These are phyloP conservation scores for Aleiodes sp. DNA, from an alignment of 1,140 invertebrate genomes.

Conservation along the genomic window DNA sequence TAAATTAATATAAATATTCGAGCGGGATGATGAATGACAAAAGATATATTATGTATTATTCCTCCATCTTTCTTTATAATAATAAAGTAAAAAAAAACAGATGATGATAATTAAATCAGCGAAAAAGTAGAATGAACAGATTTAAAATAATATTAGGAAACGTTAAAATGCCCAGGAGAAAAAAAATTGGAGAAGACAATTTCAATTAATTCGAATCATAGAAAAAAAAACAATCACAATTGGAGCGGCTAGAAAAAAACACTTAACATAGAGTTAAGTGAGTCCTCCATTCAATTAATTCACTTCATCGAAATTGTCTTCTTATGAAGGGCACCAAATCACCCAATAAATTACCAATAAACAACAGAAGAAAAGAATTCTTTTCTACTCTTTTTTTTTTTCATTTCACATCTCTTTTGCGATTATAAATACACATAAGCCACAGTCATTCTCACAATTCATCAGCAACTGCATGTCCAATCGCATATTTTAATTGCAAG, in stretches of 20 bases:
- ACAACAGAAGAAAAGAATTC: slow-evolving; percentile 6
- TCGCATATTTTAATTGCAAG: slow-evolving; percentile 41
- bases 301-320: background rate
- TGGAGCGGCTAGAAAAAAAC: no score
- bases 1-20: slow-evolving; percentile 39
- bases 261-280: background rate
- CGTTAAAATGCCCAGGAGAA: no score
- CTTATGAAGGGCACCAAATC: background rate
- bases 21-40: slow-evolving; percentile 34
- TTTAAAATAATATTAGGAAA: no score
- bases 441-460: slow-evolving; percentile 47
- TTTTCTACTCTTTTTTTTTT: background rate
- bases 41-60: background rate
- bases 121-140: no score
- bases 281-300: background rate
- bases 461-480: slow-evolving; percentile 54
- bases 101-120: no score
- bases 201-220: no score
- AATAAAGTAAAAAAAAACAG: no score
- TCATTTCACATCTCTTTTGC: slow-evolving; percentile 26
- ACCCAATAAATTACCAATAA: background rate
- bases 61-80: no score
- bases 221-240: no score
- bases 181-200: no score
- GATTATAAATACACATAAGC: slow-evolving; percentile 53